Conservation (phyloP, 1,140 invertebrate species). For the Leptinotarsa undecemlineata region DNA sequence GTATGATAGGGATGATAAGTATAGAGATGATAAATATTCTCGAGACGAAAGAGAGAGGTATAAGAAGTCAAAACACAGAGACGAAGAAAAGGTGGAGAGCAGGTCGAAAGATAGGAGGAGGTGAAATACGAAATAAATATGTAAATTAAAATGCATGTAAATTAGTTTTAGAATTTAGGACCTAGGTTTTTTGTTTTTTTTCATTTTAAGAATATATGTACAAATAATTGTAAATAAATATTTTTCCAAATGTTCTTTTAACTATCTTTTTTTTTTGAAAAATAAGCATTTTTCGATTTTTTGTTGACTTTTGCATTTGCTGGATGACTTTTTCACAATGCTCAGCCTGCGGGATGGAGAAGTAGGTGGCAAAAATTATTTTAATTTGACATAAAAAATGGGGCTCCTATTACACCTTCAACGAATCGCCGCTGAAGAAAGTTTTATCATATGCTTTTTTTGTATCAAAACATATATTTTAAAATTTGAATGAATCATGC, state of each 20-base stretch:
- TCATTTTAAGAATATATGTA: not conserved
- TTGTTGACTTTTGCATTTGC: not conserved
- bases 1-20: slow-evolving; percentile 38
- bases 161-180: not conserved
- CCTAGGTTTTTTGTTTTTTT: slow-evolving; percentile 3
- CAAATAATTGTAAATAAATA: slow-evolving; percentile 16
- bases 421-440: too few relatives aligned
- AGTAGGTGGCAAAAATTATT: not conserved
- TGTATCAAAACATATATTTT: too few relatives aligned
- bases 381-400: not conserved
- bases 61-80: slow-evolving; percentile 50
- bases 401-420: too few relatives aligned
- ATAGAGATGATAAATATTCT: slow-evolving; percentile 42
- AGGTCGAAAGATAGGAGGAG: slow-evolving; percentile 57
- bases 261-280: not conserved
- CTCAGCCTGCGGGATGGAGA: not conserved
- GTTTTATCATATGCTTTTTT: too few relatives aligned
- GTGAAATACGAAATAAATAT: slow-evolving; percentile 34
- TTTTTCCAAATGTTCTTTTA: not conserved
- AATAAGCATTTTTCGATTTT: not conserved
- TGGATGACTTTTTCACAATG: too few relatives aligned
- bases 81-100: slow-evolving; percentile 48
- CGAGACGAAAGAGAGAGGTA: slow-evolving; percentile 45
- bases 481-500: too few relatives aligned
- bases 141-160: not conserved